Evolutionary conservation across 2,888 invertebrate genomes (phyloP), one percentile per base, ranked within the genome.

Genomic region (Drosophila atripex): DNA sequence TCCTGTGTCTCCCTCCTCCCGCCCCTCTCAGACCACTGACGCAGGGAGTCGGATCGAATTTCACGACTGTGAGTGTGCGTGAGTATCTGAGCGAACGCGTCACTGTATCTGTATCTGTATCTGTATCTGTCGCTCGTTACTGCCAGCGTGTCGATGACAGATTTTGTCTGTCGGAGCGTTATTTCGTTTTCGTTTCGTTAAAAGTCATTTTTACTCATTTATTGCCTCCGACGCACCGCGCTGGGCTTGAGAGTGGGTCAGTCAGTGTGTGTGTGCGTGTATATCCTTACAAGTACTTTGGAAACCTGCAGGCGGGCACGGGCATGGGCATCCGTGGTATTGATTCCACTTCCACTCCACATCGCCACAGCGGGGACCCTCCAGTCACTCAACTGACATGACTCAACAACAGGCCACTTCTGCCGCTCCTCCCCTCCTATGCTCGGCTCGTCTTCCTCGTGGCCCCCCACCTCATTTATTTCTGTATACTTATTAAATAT

Each of bases 171-270:
- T 52, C 69, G 41, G 41, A 46, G 46, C 63, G 76, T 80, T 85
- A 75, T 54, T 73, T 73, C 73, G 79, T 84, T 82, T 84, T 86
- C 82, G 76, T 82, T 82, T 86, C 74, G 88, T 86, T 87, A 80
- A 83, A 80, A 88, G 86, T 85, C 83, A 85, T 83, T 85, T 85
- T 88, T 85, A 85, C 85, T 88, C 88, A 85, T 88, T 85, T 86
- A 86, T 82, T 87, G 84, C 85, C 88, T 76, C 74, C 86, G 82
- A 76, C 77, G 35, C 7, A 6, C 35, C n/a, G 35, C n/a, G 12
- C 35, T n/a, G 12, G 4, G n/a, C 6, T n/a, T 35, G 35, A 35
- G 35, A 84, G 84, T 86, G 66, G 68, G 56, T 77, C 59, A 41
- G 56, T 77, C 59, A 41, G 38, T 45, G 52, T 59, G 57, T 55